Conservation (phyloP, 2,797 vertebrate species). For the Pseudomugil gertrudae region DNA sequence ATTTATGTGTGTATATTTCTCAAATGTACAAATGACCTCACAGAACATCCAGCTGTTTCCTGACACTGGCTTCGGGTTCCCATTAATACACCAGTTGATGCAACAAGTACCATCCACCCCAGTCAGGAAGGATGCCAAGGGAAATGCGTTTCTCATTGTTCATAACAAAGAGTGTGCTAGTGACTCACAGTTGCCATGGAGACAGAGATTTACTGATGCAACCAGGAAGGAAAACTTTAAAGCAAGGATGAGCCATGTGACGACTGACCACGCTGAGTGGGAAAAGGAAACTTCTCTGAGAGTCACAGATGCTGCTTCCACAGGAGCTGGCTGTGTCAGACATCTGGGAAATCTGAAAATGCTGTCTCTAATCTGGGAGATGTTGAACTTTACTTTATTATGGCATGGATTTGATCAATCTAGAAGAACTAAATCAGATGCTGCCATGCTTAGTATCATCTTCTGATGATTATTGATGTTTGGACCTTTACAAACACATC, state of each 20-base stretch:
- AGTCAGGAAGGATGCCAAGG: conserved; percentile 54
- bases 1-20: not conserved
- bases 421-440: not conserved
- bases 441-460: not conserved
- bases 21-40: conserved; percentile 15
- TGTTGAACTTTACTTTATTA: not conserved
- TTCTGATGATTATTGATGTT: not conserved
- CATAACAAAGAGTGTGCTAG: conserved; percentile 29
- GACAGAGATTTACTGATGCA: conserved; percentile 52
- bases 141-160: conserved; percentile 53
- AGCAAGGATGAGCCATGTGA: conserved; percentile 18
- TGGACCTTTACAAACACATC: not conserved
- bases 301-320: not conserved
- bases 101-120: conserved; percentile 38
- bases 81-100: conserved; percentile 32
- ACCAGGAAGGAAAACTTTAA: conserved; percentile 59
- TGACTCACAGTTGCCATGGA: conserved; percentile 39
- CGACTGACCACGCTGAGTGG: conserved; percentile 20
- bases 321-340: not conserved
- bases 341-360: not conserved
- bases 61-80: conserved; percentile 22
- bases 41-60: conserved; percentile 61
- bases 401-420: not conserved
- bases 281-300: not conserved
- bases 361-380: not conserved